Conservation (phyloP, 2,797 vertebrate genomes). For the Poeciliopsis infans region DNA sequence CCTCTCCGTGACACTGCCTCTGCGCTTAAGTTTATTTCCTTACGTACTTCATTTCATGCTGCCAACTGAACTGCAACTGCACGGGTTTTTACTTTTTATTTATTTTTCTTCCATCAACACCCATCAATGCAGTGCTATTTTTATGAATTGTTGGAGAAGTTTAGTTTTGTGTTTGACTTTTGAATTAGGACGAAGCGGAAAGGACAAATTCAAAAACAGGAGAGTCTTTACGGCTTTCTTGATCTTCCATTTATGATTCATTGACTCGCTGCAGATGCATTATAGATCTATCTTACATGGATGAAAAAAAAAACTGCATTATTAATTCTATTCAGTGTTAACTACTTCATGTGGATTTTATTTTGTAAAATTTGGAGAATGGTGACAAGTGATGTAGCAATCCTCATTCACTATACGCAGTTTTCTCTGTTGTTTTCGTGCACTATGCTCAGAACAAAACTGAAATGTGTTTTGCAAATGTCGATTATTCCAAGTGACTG, state of each 20-base stretch:
- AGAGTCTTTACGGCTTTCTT: constrained; percentile 26
- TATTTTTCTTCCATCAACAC: not conserved
- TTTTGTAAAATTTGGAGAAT: constrained; percentile 28
- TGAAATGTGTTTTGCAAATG: too few species aligned
- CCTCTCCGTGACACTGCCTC: constrained; percentile 20
- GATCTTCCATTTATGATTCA: constrained; percentile 68
- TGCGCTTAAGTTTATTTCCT: constrained; percentile 17
- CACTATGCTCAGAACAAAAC: too few species aligned
- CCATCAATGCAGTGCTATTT: constrained; percentile 5
- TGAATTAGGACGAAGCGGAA: constrained; percentile 4
- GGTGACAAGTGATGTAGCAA: not conserved
- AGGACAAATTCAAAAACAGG: constrained; percentile 25
- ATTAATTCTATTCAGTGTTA: constrained; percentile 44
- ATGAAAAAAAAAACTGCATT: constrained; percentile 44
- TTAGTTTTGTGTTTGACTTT: constrained; percentile 12
- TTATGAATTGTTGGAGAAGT: constrained; percentile 25
- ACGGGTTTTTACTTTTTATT: not conserved
- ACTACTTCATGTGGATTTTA: constrained; percentile 33
- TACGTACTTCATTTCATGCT: constrained; percentile 7
- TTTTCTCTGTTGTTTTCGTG: too few species aligned
- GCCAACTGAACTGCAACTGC: constrained; percentile 11
- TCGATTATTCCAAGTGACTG: too few species aligned
- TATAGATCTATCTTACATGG: constrained; percentile 54
- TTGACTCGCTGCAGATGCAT: constrained; percentile 54
- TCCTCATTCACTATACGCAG: too few species aligned